Conservation (phyloP, 2,888 invertebrate genomes). For the Cephalotes varians region DNA sequence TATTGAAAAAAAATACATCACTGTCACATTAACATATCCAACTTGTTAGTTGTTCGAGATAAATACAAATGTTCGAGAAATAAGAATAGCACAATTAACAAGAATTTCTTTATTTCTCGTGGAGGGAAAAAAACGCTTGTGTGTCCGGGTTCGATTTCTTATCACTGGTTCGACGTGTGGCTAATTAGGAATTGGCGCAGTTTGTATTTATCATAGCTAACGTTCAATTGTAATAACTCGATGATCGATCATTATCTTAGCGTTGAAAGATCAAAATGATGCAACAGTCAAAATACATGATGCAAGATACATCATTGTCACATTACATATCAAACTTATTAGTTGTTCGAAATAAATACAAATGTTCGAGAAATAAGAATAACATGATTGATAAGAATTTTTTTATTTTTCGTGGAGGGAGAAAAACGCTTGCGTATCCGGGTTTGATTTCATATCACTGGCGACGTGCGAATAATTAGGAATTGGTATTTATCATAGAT, state of each 20-base stretch:
- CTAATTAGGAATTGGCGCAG: no score
- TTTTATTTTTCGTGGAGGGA: conserved; percentile 32
- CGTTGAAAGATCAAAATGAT: background rate
- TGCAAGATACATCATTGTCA: background rate
- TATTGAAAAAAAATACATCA: background rate
- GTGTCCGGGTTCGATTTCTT: no score
- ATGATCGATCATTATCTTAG: background rate
- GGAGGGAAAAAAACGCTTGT: no score
- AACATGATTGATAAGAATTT: background rate
- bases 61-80: background rate
- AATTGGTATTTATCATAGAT: background rate
- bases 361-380: background rate
- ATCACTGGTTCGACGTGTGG: no score
- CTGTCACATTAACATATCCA: background rate
- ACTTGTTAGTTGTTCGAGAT: background rate
- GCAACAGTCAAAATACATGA: background rate
- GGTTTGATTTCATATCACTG: no score
- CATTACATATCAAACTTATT: background rate
- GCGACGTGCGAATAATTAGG: no score
- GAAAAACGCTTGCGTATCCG: no score
- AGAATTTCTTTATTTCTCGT: no score
- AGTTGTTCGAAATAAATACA: background rate
- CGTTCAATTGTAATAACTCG: no score
- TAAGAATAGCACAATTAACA: background rate
- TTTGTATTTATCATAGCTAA: no score